Conservation (phyloP, 2,888 invertebrate genomes). For the Tinea trinotella region DNA sequence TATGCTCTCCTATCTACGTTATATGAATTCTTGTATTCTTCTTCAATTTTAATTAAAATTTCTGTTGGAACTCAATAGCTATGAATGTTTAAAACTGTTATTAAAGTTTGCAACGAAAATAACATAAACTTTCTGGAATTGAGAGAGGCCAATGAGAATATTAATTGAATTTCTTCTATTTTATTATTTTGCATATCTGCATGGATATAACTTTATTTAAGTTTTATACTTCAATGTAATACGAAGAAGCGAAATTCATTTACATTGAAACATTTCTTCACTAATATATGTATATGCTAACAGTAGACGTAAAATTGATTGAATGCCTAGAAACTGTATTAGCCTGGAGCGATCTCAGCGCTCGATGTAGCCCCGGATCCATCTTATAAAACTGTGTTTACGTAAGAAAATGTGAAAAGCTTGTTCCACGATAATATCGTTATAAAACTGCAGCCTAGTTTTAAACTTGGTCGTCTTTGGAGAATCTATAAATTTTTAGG, state of each 20-base stretch:
- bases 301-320: conserved; percentile 17
- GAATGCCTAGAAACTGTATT: conserved; percentile 15
- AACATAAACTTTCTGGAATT: no score
- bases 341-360: conserved; percentile 15
- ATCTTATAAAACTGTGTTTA: conserved; percentile 16
- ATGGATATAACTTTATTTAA: no score
- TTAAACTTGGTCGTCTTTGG: conserved; percentile 12
- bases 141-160: no score
- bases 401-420: conserved; percentile 18
- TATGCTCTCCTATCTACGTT: no score
- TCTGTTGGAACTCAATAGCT: no score
- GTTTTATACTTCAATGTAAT: no score
- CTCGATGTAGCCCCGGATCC: conserved; percentile 15
- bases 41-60: no score
- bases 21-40: no score
- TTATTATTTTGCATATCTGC: no score
- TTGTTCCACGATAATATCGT: conserved; percentile 18
- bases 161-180: no score
- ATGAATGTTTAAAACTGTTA: no score
- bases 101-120: no score
- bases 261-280: not conserved
- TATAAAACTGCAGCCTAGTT: conserved; percentile 17
- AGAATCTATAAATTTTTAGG: conserved; percentile 14
- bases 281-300: not conserved
- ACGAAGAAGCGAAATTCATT: not conserved